phyloP scores from a whole-genome alignment of 2,113 vertebrate genomes.

The Capreolus pygargus region DNA sequence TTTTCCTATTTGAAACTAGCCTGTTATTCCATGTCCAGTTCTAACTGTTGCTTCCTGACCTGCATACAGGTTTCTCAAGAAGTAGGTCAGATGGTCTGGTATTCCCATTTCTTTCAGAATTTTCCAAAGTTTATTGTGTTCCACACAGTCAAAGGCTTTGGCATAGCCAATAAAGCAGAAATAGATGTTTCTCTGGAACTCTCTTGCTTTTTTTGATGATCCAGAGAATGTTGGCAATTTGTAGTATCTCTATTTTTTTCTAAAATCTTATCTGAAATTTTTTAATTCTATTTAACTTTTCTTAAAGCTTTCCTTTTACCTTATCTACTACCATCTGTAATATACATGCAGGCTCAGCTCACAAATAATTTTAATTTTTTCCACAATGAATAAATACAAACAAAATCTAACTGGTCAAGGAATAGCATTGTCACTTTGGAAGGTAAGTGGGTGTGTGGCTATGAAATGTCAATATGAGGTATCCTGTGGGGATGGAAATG shows the following conservation, averaged over 20 bases:
- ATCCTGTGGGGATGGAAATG: background rate
- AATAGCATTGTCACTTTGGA: background rate
- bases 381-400: background rate
- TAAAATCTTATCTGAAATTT: background rate
- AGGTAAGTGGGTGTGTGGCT: background rate
- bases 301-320: background rate
- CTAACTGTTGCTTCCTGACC: background rate
- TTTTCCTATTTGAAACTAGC: background rate
- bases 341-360: background rate
- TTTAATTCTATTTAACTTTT: background rate
- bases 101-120: background rate
- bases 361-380: background rate
- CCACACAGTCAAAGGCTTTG: background rate
- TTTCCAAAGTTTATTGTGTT: background rate
- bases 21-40: background rate
- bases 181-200: background rate
- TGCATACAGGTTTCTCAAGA: background rate
- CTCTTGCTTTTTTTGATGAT: background rate
- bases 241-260: background rate
- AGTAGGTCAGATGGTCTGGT: background rate
- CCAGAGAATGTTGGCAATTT: background rate
- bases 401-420: background rate
- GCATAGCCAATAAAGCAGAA: background rate
- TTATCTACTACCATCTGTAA: background rate
- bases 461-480: background rate